Base-by-base conservation (phyloP, 2,888 invertebrate species). In the Brachyopa scutellaris region DNA sequence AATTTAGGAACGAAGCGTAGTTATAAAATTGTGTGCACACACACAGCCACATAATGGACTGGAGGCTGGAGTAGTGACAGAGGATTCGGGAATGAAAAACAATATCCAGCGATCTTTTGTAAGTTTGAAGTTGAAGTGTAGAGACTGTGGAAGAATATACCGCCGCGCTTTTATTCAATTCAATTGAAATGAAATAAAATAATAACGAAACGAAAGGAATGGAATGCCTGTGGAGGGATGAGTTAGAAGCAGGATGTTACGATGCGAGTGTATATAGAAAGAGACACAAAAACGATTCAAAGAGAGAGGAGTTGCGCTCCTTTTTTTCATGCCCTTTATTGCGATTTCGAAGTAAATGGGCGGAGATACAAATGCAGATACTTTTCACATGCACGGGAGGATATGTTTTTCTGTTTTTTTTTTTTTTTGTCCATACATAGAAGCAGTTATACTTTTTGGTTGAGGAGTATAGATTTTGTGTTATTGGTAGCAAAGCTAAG, bases 1-100 rank as follows among this genome's bases (percentile, higher is more conserved):
- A 80, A 76, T 80, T 69, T 53, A 70, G 76, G 67, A 70, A 72
- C 74, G 79, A 84, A 84, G 74, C 84, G 84, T 84, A 84, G 84
- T 84, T 84, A 84, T 84, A 84, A 26, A 84, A 84, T 70, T 53
- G 51, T 80, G 40, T 82, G 59, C 76, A 69, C 49, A 53, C 61
- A 66, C 11, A 78, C 76, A 79, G 40, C 51, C 73, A 55, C 61
- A 79, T 61, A 47, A 23, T n/a, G n/a, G n/a, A n/a, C n/a, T n/a
- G n/a, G n/a, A n/a, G n/a, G 66, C 66, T 26, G 38, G 23, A 53
- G 55, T n/a, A 19, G 15, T 8, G 13, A 7, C 2, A 38, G 6
- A 6, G 19, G 29, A n/a, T n/a, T n/a, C n/a, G n/a, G 13, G 42
- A 49, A 69, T 17, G 47, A 76, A 53, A 76, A 76, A 72, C 70